Base-by-base conservation (phyloP, 2,113 vertebrate species). In the Sinocyclocheilus rhinocerous region DNA sequence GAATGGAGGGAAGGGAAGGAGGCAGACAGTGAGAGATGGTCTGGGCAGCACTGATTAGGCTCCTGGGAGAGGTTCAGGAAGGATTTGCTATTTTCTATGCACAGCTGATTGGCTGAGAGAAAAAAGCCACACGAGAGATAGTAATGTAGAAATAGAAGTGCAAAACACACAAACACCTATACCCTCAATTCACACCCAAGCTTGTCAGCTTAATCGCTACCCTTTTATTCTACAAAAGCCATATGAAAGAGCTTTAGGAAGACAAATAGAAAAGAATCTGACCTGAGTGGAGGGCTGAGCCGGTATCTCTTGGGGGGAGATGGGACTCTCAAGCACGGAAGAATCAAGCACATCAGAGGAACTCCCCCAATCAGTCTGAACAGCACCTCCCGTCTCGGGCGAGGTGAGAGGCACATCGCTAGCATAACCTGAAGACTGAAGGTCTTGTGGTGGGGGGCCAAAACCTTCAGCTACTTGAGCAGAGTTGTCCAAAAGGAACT, bases 361-460 rank as follows among this genome's bases (percentile, higher is more conserved):
- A 90, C 94, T 94, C 42, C 90, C 93, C 94, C 93, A 95, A 88
- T 95, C 95, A 0, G 88, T 93, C 85, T 93, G 92, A 81, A 92
- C 92, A 87, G 93, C 89, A 73, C 93, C 93, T 0, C 91, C 93
- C 0, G 92, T 93, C 67, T 93, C 95, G 2, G 94, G 94, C 18
- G 95, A 95, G n/a, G 94, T 95, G 72, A 94, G 84, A 0, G 91
- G 94, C 45, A 94, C 89, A 88, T 96, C 95, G 63, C 95, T 96
- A 89, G 90, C 92, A 10, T 96, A 96, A 55, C 95, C 95, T 0
- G 95, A 96, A 82, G 91, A 89, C 36, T 86, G 90, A 76, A 88
- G 89, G 79, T 95, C 95, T 86, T 92, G 82, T 15, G 89, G 84
- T 22, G 89, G 86, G 0, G 76, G 79, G n/a, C 77, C 50, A 80